A percentile compares a stretch with the other conserved stretches of the same genome.
Evolutionary conservation across 2,888 invertebrate species (phyloP).

Genomic region (Vandiemenella viatica): DNA sequence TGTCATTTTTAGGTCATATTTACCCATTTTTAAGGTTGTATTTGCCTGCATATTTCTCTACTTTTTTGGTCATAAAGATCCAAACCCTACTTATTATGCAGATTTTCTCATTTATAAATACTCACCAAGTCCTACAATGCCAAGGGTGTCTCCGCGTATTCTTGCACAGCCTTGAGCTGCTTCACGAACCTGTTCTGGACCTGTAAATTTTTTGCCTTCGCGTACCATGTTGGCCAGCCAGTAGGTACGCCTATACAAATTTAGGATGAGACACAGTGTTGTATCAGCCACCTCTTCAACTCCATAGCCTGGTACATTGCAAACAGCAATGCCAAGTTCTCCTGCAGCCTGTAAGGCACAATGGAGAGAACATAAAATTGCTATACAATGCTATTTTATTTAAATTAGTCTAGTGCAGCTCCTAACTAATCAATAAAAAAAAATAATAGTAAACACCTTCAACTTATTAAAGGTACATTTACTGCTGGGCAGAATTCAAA

Average conservation of each 20-base stretch:
- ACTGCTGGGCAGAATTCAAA: too few relatives aligned
- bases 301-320: constrained; percentile 98
- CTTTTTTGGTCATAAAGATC: too few relatives aligned
- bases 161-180: constrained; percentile 81
- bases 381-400: too few relatives aligned
- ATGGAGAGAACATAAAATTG: not conserved
- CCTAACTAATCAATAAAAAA: too few relatives aligned
- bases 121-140: constrained; percentile 80
- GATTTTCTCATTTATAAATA: not conserved
- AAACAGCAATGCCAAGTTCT: constrained; percentile 95
- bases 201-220: constrained; percentile 96
- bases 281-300: constrained; percentile 99
- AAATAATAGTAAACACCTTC: too few relatives aligned
- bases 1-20: too few relatives aligned
- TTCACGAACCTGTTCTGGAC: constrained; percentile 50
- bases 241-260: constrained; percentile 96
- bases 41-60: too few relatives aligned
- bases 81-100: not conserved
- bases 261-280: constrained; percentile 95
- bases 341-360: constrained; percentile 52
- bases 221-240: constrained; percentile 98
- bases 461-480: too few relatives aligned
- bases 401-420: too few relatives aligned
- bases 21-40: too few relatives aligned
- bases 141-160: constrained; percentile 96